Conservation (phyloP, 53 echinoderm and acorn worm genomes). For the Temnopleurus reevesii region DNA sequence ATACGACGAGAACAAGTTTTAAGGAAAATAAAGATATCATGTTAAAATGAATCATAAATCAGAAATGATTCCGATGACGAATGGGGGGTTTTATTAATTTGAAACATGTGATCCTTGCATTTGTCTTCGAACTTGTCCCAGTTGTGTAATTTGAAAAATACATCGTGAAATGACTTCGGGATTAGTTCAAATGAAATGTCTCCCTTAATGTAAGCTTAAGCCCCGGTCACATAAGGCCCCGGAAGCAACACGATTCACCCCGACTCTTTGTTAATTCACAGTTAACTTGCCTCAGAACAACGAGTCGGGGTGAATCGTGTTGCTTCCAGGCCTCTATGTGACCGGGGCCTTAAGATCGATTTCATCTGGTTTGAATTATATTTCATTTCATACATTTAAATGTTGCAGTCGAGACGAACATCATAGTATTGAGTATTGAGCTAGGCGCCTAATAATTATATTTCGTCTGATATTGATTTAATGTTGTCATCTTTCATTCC, state of each 20-base stretch:
- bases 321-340: too few relatives aligned
- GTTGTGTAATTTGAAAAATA: not conserved
- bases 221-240: not conserved
- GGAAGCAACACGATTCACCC: too few relatives aligned
- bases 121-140: not conserved
- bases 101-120: not conserved
- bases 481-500: not conserved
- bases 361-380: constrained; percentile 31
- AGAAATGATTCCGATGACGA: not conserved
- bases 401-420: not conserved
- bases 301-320: too few relatives aligned
- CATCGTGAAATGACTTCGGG: not conserved
- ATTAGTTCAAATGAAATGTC: not conserved
- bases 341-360: not conserved
- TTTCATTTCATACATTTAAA: not conserved
- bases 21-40: too few relatives aligned
- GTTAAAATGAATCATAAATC: not conserved
- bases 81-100: not conserved
- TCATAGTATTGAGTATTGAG: not conserved
- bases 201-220: not conserved
- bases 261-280: too few relatives aligned
- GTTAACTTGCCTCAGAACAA: too few relatives aligned
- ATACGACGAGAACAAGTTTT: too few relatives aligned
- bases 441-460: not conserved
- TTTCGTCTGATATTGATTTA: not conserved